Conservation (phyloP, 1,140 invertebrate genomes). For the Araneus ventricosus region DNA sequence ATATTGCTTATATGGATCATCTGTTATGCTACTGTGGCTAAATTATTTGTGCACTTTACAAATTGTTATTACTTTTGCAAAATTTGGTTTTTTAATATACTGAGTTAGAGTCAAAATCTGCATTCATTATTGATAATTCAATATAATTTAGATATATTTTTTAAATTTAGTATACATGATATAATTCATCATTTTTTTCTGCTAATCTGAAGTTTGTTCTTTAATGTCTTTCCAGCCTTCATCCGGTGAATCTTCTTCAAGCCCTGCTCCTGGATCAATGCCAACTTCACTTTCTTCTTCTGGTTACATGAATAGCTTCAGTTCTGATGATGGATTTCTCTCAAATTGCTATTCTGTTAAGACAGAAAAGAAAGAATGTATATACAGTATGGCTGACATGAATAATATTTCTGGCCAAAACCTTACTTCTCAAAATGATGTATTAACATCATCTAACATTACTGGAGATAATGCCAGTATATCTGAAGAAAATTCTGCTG, state of each 20-base stretch:
- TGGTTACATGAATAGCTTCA: conserved; percentile 63
- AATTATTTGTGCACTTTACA: no score
- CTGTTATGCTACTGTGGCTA: no score
- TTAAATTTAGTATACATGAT: no score
- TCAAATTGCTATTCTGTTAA: conserved; percentile 56
- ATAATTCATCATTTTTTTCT: background rate
- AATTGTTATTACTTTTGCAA: no score
- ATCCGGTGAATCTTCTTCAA: conserved; percentile 74
- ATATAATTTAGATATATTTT: no score
- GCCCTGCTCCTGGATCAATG: conserved; percentile 73
- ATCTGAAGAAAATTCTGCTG: conserved; percentile 77
- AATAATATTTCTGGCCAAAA: conserved; percentile 54
- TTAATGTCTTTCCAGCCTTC: conserved; percentile 61
- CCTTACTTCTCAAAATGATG: conserved; percentile 42
- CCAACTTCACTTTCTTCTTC: conserved; percentile 57
- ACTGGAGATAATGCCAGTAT: conserved; percentile 47
- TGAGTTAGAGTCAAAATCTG: no score
- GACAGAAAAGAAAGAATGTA: conserved; percentile 62
- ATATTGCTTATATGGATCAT: no score
- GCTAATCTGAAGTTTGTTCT: background rate
- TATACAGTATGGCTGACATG: conserved; percentile 59
- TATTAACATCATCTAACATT: conserved; percentile 9
- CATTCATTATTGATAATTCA: no score
- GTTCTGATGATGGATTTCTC: conserved; percentile 66
- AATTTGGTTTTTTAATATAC: no score